Conservation (phyloP, 1,140 invertebrate genomes). For the Drosophila varians region DNA sequence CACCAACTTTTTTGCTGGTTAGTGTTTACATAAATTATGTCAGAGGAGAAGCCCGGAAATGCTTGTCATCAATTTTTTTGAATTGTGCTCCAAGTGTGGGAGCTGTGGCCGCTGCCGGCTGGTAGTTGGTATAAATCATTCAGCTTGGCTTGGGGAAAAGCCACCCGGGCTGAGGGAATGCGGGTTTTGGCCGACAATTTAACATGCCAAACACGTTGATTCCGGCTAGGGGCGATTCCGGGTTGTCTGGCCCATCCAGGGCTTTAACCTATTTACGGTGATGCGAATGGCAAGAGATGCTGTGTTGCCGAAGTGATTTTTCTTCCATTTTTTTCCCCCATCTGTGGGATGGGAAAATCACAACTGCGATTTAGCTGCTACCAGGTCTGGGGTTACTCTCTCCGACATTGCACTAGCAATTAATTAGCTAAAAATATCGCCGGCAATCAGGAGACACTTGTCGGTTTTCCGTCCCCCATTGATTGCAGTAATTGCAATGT, state of each 20-base stretch:
- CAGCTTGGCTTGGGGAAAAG: constrained; percentile 14
- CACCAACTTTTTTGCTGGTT: neutral
- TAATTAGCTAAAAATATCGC: constrained; percentile 54
- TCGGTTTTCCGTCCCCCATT: constrained; percentile 27
- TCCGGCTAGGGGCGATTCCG: constrained; percentile 27
- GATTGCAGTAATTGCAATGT: constrained; percentile 35
- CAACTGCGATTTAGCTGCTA: neutral
- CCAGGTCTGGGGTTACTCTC: constrained; percentile 8
- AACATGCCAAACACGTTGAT: constrained; percentile 71
- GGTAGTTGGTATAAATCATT: constrained; percentile 66
- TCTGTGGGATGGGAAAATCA: neutral
- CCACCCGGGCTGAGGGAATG: constrained; percentile 41
- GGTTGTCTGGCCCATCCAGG: constrained; percentile 11
- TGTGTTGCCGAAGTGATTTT: constrained; percentile 6
- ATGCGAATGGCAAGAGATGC: constrained; percentile 17
- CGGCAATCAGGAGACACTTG: constrained; percentile 52
- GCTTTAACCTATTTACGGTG: constrained; percentile 55
- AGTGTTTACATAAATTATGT: constrained; percentile 82
- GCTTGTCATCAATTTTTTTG: constrained; percentile 74
- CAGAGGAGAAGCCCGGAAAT: constrained; percentile 70
- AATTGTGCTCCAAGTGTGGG: constrained; percentile 14
- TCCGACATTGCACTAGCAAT: constrained; percentile 17
- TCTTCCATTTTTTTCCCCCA: neutral
- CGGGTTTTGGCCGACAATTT: constrained; percentile 54
- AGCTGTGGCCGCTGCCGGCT: constrained; percentile 1